Base-by-base conservation (phyloP, 2,888 invertebrate genomes). In the Laothoe populi region DNA sequence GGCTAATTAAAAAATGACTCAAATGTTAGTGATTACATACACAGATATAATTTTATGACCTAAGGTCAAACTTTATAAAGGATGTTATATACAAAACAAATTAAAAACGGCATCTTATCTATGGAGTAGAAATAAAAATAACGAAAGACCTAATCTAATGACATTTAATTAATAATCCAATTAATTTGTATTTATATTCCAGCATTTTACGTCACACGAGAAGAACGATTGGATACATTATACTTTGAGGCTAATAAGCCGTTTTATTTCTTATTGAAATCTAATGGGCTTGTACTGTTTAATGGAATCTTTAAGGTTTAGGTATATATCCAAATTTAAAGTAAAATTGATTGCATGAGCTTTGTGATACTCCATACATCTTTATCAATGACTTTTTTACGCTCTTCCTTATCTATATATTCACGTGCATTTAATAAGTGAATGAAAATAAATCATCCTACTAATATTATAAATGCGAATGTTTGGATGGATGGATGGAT, bases 221-320 rank as follows among this genome's bases (percentile, higher is more conserved):
- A 70, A 5, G 62, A 40, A 16, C 71, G 46, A 66, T 35, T 48
- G n/a, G 7, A 24, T 45, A n/a, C 38, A 44, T 26, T 10, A 16
- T 40, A 58, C 19, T 73, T 75, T 61, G 40, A 42, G 16, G 74
- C 66, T 13, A 63, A 73, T 59, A 68, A 62, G 42, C 68, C 73
- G 13, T 70, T 70, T 59, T 58, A 61, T 64, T 67, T 59, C 49
- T 8, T 61, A 24, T 38, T 70, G 24, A 61, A 48, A 60, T n/a
- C 23, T 3, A 42, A 53, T 10, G 53, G 57, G n/a, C 2, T 60
- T 13, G 19, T 38, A 11, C 45, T 73, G 24, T 73, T 73, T 63
- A 63, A 5, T 21, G 69, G 71, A n/a, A 57, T 60, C 49, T 64
- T 66, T 49, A 53, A 57, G 11, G 60, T 44, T 53, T 70, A 68